A percentile compares a stretch with the other conserved stretches of the same genome.
Conservation (phyloP, 23 tunicate genomes). For the Styela clava region DNA sequence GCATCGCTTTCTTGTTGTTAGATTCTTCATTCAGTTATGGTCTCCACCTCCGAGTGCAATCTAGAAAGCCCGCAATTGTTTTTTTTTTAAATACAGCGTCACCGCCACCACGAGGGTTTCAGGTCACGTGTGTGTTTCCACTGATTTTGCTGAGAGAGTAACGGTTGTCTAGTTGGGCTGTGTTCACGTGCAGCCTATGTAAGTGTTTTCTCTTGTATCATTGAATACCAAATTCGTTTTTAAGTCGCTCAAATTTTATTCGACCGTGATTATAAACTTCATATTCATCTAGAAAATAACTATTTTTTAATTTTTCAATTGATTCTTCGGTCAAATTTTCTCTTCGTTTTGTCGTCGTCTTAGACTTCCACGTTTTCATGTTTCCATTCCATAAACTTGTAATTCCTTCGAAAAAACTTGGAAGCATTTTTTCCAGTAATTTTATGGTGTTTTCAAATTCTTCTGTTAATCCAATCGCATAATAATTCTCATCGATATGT, state of each 20-base stretch:
- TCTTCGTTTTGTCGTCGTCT: conserved; percentile 51
- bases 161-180: too few species aligned
- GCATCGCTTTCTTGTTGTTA: too few species aligned
- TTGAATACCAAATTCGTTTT: conserved; percentile 1
- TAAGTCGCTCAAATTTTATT: background rate
- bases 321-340: conserved; percentile 37
- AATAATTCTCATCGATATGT: conserved; percentile 60
- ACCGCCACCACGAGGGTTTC: too few species aligned
- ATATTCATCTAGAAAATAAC: conserved; percentile 54
- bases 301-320: conserved; percentile 15
- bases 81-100: too few species aligned
- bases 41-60: too few species aligned
- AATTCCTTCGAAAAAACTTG: conserved; percentile 59
- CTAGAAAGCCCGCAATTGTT: too few species aligned
- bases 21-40: too few species aligned
- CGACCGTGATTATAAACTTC: conserved; percentile 67
- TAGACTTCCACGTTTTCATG: background rate
- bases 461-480: conserved; percentile 72
- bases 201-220: too few species aligned
- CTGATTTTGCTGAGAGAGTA: too few species aligned
- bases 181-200: too few species aligned
- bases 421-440: conserved; percentile 79
- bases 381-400: background rate
- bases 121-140: too few species aligned
- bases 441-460: conserved; percentile 72